These are phyloP conservation scores for Papilio gigon DNA, from an alignment of 2,888 invertebrate species.

Conservation along the genomic window DNA sequence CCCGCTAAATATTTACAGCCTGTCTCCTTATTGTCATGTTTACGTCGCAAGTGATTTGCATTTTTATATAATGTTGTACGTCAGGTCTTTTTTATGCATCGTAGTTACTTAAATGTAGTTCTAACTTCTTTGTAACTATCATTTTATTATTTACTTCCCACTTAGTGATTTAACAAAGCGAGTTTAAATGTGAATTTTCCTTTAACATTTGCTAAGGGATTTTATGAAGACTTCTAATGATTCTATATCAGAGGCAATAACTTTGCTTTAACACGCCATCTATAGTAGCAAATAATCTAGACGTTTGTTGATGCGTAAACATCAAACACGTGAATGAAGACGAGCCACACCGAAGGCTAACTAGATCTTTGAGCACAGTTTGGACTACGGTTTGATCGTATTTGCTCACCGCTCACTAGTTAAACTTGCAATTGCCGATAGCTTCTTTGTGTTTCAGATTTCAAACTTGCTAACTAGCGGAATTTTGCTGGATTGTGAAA, in stretches of 20 bases:
- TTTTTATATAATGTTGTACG: conserved; percentile 31
- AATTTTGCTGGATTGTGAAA: conserved; percentile 51
- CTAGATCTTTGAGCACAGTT: conserved; percentile 79
- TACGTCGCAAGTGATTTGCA: conserved; percentile 24
- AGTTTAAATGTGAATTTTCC: too few species aligned
- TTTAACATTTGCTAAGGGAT: background rate
- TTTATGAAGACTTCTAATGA: too few species aligned
- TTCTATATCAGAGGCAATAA: background rate
- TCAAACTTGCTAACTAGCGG: conserved; percentile 77
- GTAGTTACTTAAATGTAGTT: background rate
- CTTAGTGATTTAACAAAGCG: too few species aligned
- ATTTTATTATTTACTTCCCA: too few species aligned
- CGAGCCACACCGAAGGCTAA: conserved; percentile 70
- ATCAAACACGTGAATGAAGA: conserved; percentile 63
- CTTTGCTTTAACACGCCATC: background rate
- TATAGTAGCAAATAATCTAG: background rate
- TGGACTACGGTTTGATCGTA: conserved; percentile 75
- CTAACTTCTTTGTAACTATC: background rate
- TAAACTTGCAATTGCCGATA: conserved; percentile 71
- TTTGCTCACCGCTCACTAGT: conserved; percentile 73
- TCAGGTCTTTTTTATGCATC: background rate
- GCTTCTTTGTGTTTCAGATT: conserved; percentile 76
- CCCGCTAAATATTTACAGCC: conserved; percentile 15
- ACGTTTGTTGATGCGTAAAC: conserved; percentile 36
- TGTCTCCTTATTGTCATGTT: conserved; percentile 4